Percentiles rank a stretch among this genome's conserved stretches.
phyloP scores from a whole-genome alignment of 2,888 invertebrate genomes.

The Eupithecia exiguata region DNA sequence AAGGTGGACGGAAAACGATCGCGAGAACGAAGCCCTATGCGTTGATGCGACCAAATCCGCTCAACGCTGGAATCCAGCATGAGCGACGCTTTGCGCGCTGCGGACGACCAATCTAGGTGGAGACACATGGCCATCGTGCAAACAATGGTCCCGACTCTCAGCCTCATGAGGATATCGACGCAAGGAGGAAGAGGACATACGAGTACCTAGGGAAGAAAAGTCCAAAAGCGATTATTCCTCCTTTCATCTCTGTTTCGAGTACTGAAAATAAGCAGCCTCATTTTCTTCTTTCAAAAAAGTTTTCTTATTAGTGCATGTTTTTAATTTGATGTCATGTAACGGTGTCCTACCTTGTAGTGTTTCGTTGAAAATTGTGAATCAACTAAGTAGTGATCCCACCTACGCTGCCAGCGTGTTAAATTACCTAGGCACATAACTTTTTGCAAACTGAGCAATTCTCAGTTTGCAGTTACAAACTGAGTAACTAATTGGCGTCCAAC shows the following conservation, averaged over 20 bases:
- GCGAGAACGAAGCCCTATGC: too few species aligned
- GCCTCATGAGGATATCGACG: too few species aligned
- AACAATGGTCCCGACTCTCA: too few species aligned
- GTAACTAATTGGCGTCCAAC: slow-evolving; percentile 36
- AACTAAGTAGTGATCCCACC: background rate
- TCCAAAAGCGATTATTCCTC: background rate
- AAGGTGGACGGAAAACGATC: too few species aligned
- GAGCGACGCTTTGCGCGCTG: too few species aligned
- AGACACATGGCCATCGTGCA: too few species aligned
- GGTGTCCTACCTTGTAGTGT: background rate
- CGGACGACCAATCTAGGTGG: too few species aligned
- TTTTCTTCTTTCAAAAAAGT: background rate
- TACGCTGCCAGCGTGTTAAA: background rate
- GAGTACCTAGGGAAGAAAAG: background rate
- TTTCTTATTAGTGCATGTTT: background rate
- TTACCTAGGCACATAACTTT: slow-evolving; percentile 25
- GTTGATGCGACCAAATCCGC: too few species aligned
- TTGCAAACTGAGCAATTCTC: slow-evolving; percentile 31
- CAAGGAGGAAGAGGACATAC: too few species aligned
- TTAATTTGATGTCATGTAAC: background rate
- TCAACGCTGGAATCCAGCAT: too few species aligned
- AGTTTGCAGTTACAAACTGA: background rate
- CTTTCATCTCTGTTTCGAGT: background rate
- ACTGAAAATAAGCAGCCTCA: background rate
- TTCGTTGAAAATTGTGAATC: background rate